phyloP scores from a whole-genome alignment of 2,797 vertebrate genomes.

The Paratrypauchen microcephalus region DNA sequence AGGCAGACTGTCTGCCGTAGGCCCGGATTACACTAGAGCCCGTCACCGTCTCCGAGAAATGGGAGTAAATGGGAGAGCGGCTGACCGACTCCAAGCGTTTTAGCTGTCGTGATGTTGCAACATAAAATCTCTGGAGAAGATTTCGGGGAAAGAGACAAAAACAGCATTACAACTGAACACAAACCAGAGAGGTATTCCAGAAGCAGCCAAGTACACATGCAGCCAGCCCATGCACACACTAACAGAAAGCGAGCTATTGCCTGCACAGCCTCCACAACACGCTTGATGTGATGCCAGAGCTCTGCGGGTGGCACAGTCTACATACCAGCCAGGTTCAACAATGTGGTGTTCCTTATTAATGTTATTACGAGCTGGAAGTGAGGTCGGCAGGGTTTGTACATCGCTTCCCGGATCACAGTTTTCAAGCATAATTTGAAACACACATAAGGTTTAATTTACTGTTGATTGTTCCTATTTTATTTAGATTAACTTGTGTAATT shows the following conservation, averaged over 20 bases:
- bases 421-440: neutral
- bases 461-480: neutral
- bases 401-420: neutral
- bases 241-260: conserved; percentile 49
- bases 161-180: conserved; percentile 42
- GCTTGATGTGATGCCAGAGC: conserved; percentile 19
- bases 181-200: conserved; percentile 26
- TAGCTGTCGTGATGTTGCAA: conserved; percentile 92
- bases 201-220: conserved; percentile 16
- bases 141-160: conserved; percentile 49
- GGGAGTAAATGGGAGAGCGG: conserved; percentile 95
- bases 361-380: neutral
- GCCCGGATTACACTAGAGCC: conserved; percentile 92
- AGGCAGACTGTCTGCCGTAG: conserved; percentile 81
- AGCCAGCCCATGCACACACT: conserved; percentile 15
- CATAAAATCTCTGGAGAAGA: conserved; percentile 89
- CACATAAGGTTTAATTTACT: neutral
- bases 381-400: neutral
- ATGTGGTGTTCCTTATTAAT: neutral
- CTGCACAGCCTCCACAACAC: conserved; percentile 36
- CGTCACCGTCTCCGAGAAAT: conserved; percentile 94
- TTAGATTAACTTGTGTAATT: too few relatives aligned
- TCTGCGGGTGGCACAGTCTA: conserved; percentile 13
- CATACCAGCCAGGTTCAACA: conserved; percentile 13
- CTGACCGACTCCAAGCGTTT: conserved; percentile 95